Evolutionary conservation across 2,888 invertebrate species (phyloP), one percentile per base, ranked within the genome.

Genomic region (Endomychus coccineus): DNA sequence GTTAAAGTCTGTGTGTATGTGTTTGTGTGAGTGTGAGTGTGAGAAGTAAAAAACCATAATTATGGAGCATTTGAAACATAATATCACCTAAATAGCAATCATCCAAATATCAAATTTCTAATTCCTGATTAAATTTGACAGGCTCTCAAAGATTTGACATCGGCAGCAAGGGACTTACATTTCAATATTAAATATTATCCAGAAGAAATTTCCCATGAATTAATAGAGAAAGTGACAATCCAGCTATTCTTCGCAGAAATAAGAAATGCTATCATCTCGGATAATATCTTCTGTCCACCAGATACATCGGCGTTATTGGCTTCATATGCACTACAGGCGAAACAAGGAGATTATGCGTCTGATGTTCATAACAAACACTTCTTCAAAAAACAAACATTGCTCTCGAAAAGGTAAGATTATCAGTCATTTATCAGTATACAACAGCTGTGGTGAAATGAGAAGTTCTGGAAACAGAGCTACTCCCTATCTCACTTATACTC

Each of bases 261-360:
- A 49, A 95, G 96, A 72, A 91, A 92, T 66, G 85, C 83, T 49
- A 95, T 98, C 66, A 75, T 97, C 50, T 86, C 85, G 42, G 96
- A 96, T 69, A 95, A 96, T 70, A 90, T 97, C 59, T 98, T 95
- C 71, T 98, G 97, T 67, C 97, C 98, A 48, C 92, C 97, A 21
- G 98, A 98, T 71, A 96, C 97, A 28, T 91, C 92, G 10, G 96
- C 97, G 13, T 75, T 98, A 47, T 73, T 98, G 39, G 95, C 96
- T 11, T 96, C 96, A 30, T 98, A 96, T 68, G 95, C 96, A 25
- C 88, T 92, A 45, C 97, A 98, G 68, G 94, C 90, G 49, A 85
- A 97, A 56, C 91, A 95, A 67, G 95, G 95, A 2, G 97, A 98
- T 70, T 90, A 84, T 71, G 83, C 83, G 65, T 78, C 84, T 48